Percentiles rank a stretch among this genome's conserved stretches.
Evolutionary conservation across 2,888 invertebrate species (phyloP).

Genomic region (Hipparchia sbordonii): DNA sequence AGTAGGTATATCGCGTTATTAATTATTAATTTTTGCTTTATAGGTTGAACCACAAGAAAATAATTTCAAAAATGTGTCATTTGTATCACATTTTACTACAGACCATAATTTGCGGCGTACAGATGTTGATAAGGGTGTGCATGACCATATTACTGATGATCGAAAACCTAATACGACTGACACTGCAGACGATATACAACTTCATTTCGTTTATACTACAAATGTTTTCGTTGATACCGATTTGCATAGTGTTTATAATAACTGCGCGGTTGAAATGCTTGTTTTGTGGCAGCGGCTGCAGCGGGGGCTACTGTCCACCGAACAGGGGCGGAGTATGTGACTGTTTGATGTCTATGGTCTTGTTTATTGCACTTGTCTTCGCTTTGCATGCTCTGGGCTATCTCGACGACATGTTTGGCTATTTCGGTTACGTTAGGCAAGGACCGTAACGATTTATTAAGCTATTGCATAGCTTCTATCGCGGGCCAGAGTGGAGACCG

Average conservation of each 20-base stretch:
- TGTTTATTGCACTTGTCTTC: background rate
- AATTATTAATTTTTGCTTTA: background rate
- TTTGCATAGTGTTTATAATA: slow-evolving; percentile 64
- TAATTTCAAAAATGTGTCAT: slow-evolving; percentile 1
- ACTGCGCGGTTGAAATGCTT: slow-evolving; percentile 65
- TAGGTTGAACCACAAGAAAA: background rate
- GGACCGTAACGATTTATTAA: background rate
- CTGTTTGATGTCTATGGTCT: background rate
- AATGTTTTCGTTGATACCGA: slow-evolving; percentile 66
- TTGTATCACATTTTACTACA: background rate
- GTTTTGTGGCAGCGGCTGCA: slow-evolving; percentile 68
- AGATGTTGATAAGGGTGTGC: background rate
- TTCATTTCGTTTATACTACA: slow-evolving; percentile 69
- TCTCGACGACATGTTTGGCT: background rate
- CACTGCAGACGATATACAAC: slow-evolving; percentile 70
- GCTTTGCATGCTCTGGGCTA: background rate
- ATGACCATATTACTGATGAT: slow-evolving; percentile 65
- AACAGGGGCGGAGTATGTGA: slow-evolving; percentile 1
- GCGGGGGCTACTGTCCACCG: background rate
- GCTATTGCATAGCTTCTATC: too few relatives aligned
- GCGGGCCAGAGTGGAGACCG: too few relatives aligned
- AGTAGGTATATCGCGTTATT: background rate
- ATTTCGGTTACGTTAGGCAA: slow-evolving; percentile 2
- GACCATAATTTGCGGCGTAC: background rate
- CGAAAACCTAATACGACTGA: slow-evolving; percentile 68